Conservation (phyloP, 2,113 vertebrate species). For the Percina caprodes region DNA sequence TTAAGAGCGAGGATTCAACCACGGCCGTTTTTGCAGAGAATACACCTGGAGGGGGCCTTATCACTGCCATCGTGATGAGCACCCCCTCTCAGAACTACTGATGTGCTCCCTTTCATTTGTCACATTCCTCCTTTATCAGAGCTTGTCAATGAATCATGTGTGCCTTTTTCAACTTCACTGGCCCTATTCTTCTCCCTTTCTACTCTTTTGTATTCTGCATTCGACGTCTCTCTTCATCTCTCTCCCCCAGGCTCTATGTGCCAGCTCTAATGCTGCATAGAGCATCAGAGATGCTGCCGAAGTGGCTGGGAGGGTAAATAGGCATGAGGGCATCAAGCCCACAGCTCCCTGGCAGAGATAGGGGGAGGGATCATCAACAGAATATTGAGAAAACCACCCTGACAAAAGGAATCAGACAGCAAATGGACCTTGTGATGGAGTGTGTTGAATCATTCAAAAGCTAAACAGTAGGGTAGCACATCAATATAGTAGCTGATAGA, state of each 20-base stretch:
- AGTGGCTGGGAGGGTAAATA: slow-evolving; percentile 68
- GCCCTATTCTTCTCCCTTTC: slow-evolving; percentile 29
- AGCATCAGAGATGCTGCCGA: slow-evolving; percentile 59
- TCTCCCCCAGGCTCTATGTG: slow-evolving; percentile 53
- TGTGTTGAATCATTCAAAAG: slow-evolving; percentile 71
- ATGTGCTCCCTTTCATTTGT: slow-evolving; percentile 50
- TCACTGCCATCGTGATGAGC: slow-evolving; percentile 44
- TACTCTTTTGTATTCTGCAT: slow-evolving; percentile 47
- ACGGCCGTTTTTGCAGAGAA: slow-evolving; percentile 44
- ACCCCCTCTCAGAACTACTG: slow-evolving; percentile 17
- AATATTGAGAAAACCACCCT: slow-evolving; percentile 63
- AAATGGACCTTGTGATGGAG: slow-evolving; percentile 65
- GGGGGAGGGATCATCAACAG: slow-evolving; percentile 40
- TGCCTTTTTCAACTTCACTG: slow-evolving; percentile 32
- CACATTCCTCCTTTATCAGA: slow-evolving; percentile 51
- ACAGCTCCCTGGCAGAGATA: slow-evolving; percentile 35
- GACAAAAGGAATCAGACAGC: slow-evolving; percentile 63
- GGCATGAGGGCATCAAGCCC: slow-evolving; percentile 62
- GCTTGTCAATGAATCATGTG: slow-evolving; percentile 33
- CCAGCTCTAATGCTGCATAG: slow-evolving; percentile 51
- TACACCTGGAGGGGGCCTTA: slow-evolving; percentile 51
- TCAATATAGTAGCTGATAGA: slow-evolving; percentile 29
- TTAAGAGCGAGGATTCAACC: slow-evolving; percentile 37
- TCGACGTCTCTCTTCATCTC: slow-evolving; percentile 51
- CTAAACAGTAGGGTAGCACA: slow-evolving; percentile 45